Evolutionary conservation across 2,888 invertebrate genomes (phyloP).

Genomic region (Augiades crinisus): DNA sequence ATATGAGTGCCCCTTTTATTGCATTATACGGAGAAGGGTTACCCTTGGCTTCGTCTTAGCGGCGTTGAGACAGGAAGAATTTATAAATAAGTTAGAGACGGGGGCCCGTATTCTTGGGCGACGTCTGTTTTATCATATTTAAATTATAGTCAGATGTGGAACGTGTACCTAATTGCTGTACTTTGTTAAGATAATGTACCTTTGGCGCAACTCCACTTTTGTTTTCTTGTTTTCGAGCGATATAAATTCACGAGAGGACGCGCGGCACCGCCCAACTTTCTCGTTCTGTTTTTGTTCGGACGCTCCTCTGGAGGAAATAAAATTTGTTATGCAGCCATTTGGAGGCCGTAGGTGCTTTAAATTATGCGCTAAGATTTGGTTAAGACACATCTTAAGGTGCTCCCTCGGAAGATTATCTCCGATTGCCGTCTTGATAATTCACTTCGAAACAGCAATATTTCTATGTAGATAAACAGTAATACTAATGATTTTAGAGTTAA

Average conservation of each 20-base stretch:
- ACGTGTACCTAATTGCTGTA: constrained; percentile 82
- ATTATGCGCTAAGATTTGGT: constrained; percentile 36
- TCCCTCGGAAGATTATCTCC: not conserved
- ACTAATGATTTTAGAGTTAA: too few species aligned
- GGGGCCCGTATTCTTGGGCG: constrained; percentile 68
- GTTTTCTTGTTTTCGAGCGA: constrained; percentile 76
- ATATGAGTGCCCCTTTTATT: constrained; percentile 80
- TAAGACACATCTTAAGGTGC: constrained; percentile 24
- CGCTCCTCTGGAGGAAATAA: constrained; percentile 60
- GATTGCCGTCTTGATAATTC: not conserved
- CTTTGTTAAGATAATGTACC: constrained; percentile 82
- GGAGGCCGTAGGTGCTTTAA: constrained; percentile 56
- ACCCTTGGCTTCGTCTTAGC: constrained; percentile 47
- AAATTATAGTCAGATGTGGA: constrained; percentile 81
- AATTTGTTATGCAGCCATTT: constrained; percentile 69
- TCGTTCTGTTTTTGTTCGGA: constrained; percentile 74
- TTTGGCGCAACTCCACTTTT: constrained; percentile 79
- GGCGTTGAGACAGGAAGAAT: constrained; percentile 58
- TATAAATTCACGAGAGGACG: constrained; percentile 75
- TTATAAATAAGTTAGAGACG: constrained; percentile 78
- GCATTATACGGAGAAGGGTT: constrained; percentile 77
- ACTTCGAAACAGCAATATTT: too few species aligned
- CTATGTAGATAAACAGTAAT: too few species aligned
- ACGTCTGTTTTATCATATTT: constrained; percentile 81
- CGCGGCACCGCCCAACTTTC: constrained; percentile 69